Conservation (phyloP, 2,113 vertebrate genomes). For the Morone saxatilis region DNA sequence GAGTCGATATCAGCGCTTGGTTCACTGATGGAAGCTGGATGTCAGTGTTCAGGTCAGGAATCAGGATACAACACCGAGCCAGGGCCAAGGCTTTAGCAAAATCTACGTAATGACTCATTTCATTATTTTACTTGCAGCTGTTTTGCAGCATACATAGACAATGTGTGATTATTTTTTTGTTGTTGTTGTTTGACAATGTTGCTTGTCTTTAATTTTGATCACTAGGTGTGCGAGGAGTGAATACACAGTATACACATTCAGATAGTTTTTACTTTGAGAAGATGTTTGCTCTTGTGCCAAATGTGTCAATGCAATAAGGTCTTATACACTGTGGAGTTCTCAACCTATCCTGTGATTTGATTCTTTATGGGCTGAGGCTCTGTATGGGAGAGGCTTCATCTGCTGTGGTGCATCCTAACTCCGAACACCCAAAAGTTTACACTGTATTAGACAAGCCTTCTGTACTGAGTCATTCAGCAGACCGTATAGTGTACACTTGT, state of each 20-base stretch:
- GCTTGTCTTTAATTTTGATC: conserved; percentile 40
- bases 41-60: conserved; percentile 62
- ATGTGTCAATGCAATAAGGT: conserved; percentile 80
- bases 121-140: conserved; percentile 28
- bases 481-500: conserved; percentile 16
- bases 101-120: conserved; percentile 24
- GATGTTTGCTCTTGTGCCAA: conserved; percentile 75
- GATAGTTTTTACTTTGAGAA: conserved; percentile 47
- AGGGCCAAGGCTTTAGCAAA: conserved; percentile 32
- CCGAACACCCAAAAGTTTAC: conserved; percentile 44
- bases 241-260: conserved; percentile 24
- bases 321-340: conserved; percentile 77
- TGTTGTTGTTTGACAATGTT: conserved; percentile 14
- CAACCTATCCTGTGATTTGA: conserved; percentile 58
- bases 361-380: conserved; percentile 48
- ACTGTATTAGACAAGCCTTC: conserved; percentile 54
- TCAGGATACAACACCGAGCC: conserved; percentile 20
- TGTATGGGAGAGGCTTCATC: conserved; percentile 46
- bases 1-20: conserved; percentile 11
- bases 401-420: conserved; percentile 62
- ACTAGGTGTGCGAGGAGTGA: conserved; percentile 22
- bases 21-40: conserved; percentile 41
- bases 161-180: neutral
- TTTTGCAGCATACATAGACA: conserved; percentile 11
- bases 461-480: conserved; percentile 29